Base-by-base conservation (phyloP, 2,888 invertebrate genomes). In the Linyphia triangularis region DNA sequence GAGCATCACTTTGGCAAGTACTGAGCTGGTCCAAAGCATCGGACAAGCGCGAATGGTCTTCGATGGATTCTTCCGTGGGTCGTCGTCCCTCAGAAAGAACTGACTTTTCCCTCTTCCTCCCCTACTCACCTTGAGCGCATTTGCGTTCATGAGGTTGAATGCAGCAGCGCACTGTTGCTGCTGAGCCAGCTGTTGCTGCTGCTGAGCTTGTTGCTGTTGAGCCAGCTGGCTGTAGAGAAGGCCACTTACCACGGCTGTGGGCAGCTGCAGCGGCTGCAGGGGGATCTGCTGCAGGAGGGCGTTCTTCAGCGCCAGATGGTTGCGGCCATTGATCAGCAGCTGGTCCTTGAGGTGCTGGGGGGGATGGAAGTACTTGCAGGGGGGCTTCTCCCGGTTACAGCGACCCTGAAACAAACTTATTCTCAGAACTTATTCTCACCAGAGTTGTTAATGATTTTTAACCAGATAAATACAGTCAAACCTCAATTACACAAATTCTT, bases 341-440 rank as follows among this genome's bases (percentile, higher is more conserved):
- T 99, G 99, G 94, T 99, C 99, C 95, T 99, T 99, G 92, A 99
- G 95, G 94, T 99, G 99, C 94, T 99, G 99, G 92, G 99, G 99
- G 92, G 99, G 99, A 94, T 99, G 99, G 94, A 99, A 98, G 95
- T 99, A 99, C 95, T 99, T 99, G 97, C 99, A 99, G 92, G 99
- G 99, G 91, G 99, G 99, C 94, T 99, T 99, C 94, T 99, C 99
- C 92, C 99, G 96, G 94, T 99, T 99, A 95, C 99, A 99, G 94
- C 99, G 98, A 93, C 99, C 99, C 99, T 99, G 61, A 3, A 59
- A 57, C 7, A 63, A 22, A 30, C n/a, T n/a, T n/a, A n/a, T n/a
- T n/a, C n/a, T n/a, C n/a, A n/a, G n/a, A n/a, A n/a, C n/a, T n/a
- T n/a, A n/a, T n/a, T n/a, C n/a, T n/a, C n/a, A n/a, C n/a, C n/a